Conservation (phyloP, 1,140 invertebrate species). For the Mamestra configurata region DNA sequence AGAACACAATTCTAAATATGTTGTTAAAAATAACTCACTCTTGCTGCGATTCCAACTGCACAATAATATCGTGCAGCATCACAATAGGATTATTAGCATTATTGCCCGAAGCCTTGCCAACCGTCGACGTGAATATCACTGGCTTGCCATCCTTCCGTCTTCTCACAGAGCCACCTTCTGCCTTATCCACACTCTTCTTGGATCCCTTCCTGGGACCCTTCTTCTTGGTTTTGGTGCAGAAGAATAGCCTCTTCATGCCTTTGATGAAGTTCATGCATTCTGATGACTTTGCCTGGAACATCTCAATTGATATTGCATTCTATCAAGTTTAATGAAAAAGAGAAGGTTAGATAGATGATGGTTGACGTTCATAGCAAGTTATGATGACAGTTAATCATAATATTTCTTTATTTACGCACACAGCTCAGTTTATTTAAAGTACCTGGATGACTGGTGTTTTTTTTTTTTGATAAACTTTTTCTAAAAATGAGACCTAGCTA, state of each 20-base stretch:
- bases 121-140: conserved; percentile 83
- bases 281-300: conserved; percentile 70
- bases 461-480: too few species aligned
- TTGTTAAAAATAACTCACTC: conserved; percentile 80
- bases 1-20: too few species aligned
- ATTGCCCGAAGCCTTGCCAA: conserved; percentile 84
- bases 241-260: conserved; percentile 79
- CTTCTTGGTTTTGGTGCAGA: conserved; percentile 82
- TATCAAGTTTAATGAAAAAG: background rate
- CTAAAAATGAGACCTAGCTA: too few species aligned
- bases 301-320: background rate
- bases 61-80: conserved; percentile 89
- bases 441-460: too few species aligned
- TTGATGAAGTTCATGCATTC: conserved; percentile 81
- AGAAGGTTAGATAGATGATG: background rate
- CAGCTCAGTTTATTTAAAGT: too few species aligned
- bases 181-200: conserved; percentile 62
- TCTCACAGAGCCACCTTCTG: conserved; percentile 44
- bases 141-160: conserved; percentile 69
- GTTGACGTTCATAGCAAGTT: too few species aligned
- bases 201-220: conserved; percentile 67
- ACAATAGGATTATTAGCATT: conserved; percentile 75
- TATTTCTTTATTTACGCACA: too few species aligned
- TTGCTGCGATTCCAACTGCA: conserved; percentile 89
- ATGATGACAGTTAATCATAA: too few species aligned